These are phyloP conservation scores for Cirrhinus molitorella DNA, from an alignment of 2,797 vertebrate genomes.

Conservation along the genomic window DNA sequence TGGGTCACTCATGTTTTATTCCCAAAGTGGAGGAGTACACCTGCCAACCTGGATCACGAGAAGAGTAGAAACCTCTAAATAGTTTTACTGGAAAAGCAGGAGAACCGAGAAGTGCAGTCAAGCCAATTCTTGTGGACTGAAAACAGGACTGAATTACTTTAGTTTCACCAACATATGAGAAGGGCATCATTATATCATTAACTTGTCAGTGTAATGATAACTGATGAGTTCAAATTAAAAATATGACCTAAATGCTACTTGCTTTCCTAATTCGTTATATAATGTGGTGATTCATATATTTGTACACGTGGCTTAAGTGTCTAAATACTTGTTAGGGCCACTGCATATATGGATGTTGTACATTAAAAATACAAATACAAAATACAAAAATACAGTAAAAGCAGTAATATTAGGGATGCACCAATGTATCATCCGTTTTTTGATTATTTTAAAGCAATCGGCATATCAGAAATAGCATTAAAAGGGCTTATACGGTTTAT, in stretches of 20 bases:
- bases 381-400: background rate
- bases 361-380: no score
- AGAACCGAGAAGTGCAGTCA: constrained; percentile 73
- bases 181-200: constrained; percentile 78
- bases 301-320: background rate
- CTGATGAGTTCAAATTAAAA: constrained; percentile 64
- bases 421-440: no score
- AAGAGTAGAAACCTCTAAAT: constrained; percentile 68
- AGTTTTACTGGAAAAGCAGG: constrained; percentile 73
- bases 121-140: constrained; percentile 72
- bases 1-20: constrained; percentile 37
- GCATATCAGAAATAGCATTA: no score
- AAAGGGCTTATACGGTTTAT: no score
- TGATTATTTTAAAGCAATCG: no score
- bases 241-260: constrained; percentile 61
- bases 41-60: constrained; percentile 51
- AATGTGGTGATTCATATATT: constrained; percentile 6
- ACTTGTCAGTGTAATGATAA: constrained; percentile 73
- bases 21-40: constrained; percentile 45
- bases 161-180: constrained; percentile 75
- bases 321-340: background rate
- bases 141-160: constrained; percentile 71
- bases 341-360: background rate
- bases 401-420: background rate
- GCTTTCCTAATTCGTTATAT: background rate